A percentile compares a stretch with the other conserved stretches of the same genome.
These are phyloP conservation scores for Endomychus coccineus DNA, from an alignment of 2,888 invertebrate genomes.

Conservation along the genomic window DNA sequence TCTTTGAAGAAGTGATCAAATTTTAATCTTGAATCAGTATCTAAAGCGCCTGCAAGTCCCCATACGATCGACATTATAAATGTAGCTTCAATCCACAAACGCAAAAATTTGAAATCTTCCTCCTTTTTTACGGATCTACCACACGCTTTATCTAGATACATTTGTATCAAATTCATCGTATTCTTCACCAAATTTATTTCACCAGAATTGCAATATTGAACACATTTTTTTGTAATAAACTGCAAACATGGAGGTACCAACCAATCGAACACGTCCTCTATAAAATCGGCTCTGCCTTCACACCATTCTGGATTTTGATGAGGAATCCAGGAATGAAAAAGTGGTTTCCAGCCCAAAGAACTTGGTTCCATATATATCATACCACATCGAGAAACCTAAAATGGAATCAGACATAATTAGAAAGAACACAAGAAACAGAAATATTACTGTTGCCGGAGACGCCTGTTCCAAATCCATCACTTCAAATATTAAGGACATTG, in stretches of 20 bases:
- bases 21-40: slow-evolving; percentile 60
- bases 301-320: slow-evolving; percentile 61
- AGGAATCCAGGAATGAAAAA: slow-evolving; percentile 74
- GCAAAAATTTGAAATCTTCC: slow-evolving; percentile 62
- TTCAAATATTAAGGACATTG: slow-evolving; percentile 85
- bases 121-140: slow-evolving; percentile 46
- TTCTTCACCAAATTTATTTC: slow-evolving; percentile 65
- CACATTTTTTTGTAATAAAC: slow-evolving; percentile 65
- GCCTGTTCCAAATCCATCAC: slow-evolving; percentile 79
- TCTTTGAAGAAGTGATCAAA: slow-evolving; percentile 58
- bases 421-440: too few species aligned
- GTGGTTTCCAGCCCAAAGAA: slow-evolving; percentile 75
- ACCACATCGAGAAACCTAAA: slow-evolving; percentile 65
- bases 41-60: slow-evolving; percentile 78
- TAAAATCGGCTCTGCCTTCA: slow-evolving; percentile 53
- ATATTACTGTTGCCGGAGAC: slow-evolving; percentile 71
- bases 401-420: too few species aligned
- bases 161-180: slow-evolving; percentile 66
- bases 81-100: slow-evolving; percentile 68
- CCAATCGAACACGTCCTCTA: slow-evolving; percentile 66
- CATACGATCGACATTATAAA: slow-evolving; percentile 70
- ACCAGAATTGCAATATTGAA: slow-evolving; percentile 58
- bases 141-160: slow-evolving; percentile 67
- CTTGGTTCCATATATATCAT: slow-evolving; percentile 87
- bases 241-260: slow-evolving; percentile 66